Evolutionary conservation across 2,113 vertebrate species (phyloP), one percentile per base, ranked within the genome.

Genomic region (Aspiorhynchus laticeps): DNA sequence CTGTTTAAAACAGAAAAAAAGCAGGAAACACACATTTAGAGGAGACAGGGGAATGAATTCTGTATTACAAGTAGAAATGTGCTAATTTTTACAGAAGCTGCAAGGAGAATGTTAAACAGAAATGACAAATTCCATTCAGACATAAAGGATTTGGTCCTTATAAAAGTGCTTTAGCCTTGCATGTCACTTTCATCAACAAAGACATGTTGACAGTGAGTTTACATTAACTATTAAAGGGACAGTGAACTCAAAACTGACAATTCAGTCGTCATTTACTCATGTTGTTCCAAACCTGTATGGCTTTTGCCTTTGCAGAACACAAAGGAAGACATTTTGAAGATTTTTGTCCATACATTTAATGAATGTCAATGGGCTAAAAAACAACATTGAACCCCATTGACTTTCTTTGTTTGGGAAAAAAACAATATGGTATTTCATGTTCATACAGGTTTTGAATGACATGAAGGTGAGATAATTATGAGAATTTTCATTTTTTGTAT

Each of bases 1-100:
- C 82, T 74, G 67, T 74, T 84, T 84, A 51, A 83, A 67, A 36
- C 43, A 33, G 31, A 56, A 36, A 17, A 81, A 61, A 33, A 19
- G 53, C 53, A 41, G 14, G 59, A 46, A 65, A 71, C 59, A 26
- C 33, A 59, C 33, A 5, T 41, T 80, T 80, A 26, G 21, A 80
- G 6, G 31, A 74, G 28, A 74, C 67, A 26, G 67, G 46, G 38
- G 31, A 84, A 84, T 74, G 7, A 59, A 59, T 51, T 83, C 28
- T 73, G 17, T 7, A 82, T 71, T 69, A 21, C 11, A 83, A 38
- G 7, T 59, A 48, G 24, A 84, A 36, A 53, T 74, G 82, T 84
- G 82, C 5, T 41, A 56, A 26, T 38, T 74, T 74, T 41, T 17
- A 38, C 31, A 84, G 12, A 71, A 73, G 43, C 43, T 38, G 28